These are phyloP conservation scores for Arctocebus calabarensis DNA, from an alignment of 2,797 vertebrate genomes.

Conservation along the genomic window DNA sequence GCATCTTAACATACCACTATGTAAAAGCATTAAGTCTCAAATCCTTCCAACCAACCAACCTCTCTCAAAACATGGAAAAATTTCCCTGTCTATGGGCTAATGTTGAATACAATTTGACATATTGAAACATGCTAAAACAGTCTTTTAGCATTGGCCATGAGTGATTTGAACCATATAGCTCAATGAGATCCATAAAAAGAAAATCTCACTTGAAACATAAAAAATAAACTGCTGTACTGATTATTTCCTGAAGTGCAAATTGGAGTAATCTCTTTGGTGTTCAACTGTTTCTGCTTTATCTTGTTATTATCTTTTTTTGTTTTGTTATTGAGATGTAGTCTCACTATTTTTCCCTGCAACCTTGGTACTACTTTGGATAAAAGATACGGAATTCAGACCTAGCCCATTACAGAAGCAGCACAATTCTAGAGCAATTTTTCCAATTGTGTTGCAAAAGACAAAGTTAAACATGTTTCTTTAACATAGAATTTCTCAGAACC, in stretches of 20 bases:
- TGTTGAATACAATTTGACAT: constrained; percentile 47
- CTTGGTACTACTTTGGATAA: constrained; percentile 24
- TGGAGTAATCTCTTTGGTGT: constrained; percentile 36
- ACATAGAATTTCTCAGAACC: not conserved
- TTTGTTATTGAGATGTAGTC: not conserved
- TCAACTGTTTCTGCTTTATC: constrained; percentile 46
- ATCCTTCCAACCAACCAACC: constrained; percentile 19
- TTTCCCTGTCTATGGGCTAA: constrained; percentile 40
- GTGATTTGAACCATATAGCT: constrained; percentile 39
- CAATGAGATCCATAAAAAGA: constrained; percentile 16
- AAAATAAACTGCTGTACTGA: constrained; percentile 50
- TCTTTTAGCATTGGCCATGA: constrained; percentile 45
- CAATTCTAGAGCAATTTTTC: constrained; percentile 6
- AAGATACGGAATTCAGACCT: constrained; percentile 3
- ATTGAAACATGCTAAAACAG: constrained; percentile 51
- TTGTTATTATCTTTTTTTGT: not conserved
- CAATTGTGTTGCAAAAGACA: not conserved
- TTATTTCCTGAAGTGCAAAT: not conserved
- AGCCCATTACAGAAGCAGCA: not conserved
- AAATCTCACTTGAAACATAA: constrained; percentile 14
- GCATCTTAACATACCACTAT: not conserved
- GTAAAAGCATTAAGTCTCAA: constrained; percentile 37
- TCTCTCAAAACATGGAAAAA: constrained; percentile 62
- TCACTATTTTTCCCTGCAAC: not conserved
- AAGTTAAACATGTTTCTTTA: constrained; percentile 16